These are phyloP conservation scores for Syngnathus scovelli DNA, from an alignment of 2,113 vertebrate species.

Conservation along the genomic window DNA sequence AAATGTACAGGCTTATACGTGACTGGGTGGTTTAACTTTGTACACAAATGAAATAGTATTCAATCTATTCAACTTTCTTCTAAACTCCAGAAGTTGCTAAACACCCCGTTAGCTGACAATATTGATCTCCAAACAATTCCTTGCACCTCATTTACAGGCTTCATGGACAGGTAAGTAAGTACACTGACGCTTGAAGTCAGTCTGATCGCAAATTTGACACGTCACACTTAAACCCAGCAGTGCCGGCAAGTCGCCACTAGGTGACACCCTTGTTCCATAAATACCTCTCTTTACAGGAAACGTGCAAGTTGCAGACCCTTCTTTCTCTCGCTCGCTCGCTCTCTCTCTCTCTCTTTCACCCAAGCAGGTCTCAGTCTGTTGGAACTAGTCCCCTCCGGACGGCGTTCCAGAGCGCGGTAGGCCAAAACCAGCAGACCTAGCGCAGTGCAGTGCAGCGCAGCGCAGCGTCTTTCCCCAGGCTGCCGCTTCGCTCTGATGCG, in stretches of 20 bases:
- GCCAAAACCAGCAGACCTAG: too few relatives aligned
- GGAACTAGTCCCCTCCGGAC: too few relatives aligned
- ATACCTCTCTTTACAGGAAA: too few relatives aligned
- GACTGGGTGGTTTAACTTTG: background rate
- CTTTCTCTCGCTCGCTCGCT: too few relatives aligned
- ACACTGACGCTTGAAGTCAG: background rate
- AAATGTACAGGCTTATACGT: conserved; percentile 44
- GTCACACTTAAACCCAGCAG: background rate
- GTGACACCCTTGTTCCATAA: background rate
- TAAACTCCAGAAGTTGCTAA: background rate
- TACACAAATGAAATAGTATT: background rate
- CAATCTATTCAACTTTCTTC: too few relatives aligned
- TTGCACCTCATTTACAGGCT: background rate
- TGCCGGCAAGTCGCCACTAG: background rate
- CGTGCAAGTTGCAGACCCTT: too few relatives aligned
- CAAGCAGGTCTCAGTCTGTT: too few relatives aligned
- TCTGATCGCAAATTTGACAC: background rate
- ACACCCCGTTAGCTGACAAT: background rate
- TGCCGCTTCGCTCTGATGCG: too few relatives aligned
- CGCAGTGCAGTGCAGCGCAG: too few relatives aligned
- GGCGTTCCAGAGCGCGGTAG: too few relatives aligned
- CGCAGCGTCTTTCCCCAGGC: too few relatives aligned
- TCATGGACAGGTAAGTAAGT: background rate
- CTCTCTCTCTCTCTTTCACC: too few relatives aligned
- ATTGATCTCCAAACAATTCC: background rate